Evolutionary conservation across 2,113 vertebrate species (phyloP).

Genomic region (Leucopternis melanops): DNA sequence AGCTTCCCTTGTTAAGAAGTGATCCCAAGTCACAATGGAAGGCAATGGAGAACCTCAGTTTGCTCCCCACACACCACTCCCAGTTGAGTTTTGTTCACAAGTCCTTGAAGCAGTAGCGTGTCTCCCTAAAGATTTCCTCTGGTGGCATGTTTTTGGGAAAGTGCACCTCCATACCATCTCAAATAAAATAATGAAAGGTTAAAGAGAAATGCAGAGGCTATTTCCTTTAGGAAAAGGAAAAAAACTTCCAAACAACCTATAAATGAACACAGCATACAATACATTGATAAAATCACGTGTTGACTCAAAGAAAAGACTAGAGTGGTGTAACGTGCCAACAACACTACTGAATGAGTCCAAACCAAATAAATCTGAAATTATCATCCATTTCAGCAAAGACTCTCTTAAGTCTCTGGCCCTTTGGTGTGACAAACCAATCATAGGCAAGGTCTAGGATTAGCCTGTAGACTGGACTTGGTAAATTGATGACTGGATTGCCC

Average conservation of each 20-base stretch:
- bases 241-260: no score
- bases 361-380: not conserved
- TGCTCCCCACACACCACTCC: not conserved
- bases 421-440: not conserved
- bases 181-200: not conserved
- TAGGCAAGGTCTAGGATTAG: not conserved
- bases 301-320: not conserved
- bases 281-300: not conserved
- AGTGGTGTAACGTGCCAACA: not conserved
- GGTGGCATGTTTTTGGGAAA: not conserved
- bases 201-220: not conserved
- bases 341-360: not conserved
- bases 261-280: not conserved
- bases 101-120: not conserved
- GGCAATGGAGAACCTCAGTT: not conserved
- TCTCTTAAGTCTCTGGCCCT: not conserved
- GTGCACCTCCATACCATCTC: rapidly evolving
- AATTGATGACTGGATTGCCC: not conserved
- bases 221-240: not conserved
- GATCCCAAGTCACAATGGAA: rapidly evolving
- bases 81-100: not conserved
- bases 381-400: not conserved
- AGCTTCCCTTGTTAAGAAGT: not conserved
- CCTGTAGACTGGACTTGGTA: not conserved
- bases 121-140: not conserved